Base-by-base conservation (phyloP, 2,888 invertebrate species). In the Drosophila emarginata region DNA sequence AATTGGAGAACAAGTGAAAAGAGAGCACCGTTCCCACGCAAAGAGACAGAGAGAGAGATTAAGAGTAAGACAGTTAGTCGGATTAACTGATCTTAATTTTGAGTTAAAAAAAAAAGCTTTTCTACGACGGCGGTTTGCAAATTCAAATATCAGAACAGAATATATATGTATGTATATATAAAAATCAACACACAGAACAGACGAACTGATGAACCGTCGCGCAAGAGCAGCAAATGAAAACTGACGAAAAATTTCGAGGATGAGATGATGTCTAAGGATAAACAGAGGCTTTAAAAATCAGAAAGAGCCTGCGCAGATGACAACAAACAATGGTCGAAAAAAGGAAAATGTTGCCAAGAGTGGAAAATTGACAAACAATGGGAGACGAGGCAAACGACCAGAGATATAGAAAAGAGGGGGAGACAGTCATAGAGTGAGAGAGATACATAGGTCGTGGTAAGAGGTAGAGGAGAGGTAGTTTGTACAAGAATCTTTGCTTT, bases 351-450 rank as follows among this genome's bases (percentile, higher is more conserved):
- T 72, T 64, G 75, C 82, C 64, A 79, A 72, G 69, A 85, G 79
- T 79, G 81, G 72, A 80, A 87, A 83, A 84, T 84, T 73, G 77
- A 72, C 79, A 86, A 77, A 87, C 83, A 87, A 85, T 76, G 73
- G 71, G 52, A 58, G 28, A 72, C 56, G 28, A 36, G 73, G 71
- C 45, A 58, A 28, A 72, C 56, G 28, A 36, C 12, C 18, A 36
- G 36, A 18, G 12, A 36, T 12, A 18, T 21, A 56, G 37, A 52
- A 26, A 32, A 32, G 45, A 28, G 52, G 53, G 15, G 12, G 58
- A 39, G 52, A 59, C 56, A 52, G 12, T 9, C 40, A 37, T 37
- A 39, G 36, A 14, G 26, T 60, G 56, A 26, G 39, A 39, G 50
- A 61, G 59, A 32, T 37, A 65, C 5, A 26, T 4, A 1, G 26